Evolutionary conservation across 64 coral and sea anemone genomes (phyloP).

Genomic region (Montipora cactus): DNA sequence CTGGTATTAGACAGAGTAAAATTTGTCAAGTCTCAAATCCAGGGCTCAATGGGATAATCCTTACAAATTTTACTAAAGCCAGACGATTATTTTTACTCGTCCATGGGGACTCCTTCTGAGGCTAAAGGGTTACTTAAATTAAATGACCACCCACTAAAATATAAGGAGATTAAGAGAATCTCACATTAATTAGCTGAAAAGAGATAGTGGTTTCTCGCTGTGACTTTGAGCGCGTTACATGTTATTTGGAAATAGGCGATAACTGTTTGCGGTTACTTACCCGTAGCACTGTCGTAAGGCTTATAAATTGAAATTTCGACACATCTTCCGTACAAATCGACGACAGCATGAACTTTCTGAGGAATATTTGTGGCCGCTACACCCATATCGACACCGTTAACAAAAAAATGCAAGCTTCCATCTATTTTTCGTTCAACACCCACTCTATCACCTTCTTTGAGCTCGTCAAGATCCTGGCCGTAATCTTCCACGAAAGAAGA

Average conservation of each 20-base stretch:
- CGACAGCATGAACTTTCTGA: constrained; percentile 78
- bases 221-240: background rate
- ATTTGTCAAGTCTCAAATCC: too few relatives aligned
- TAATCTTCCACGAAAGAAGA: constrained; percentile 87
- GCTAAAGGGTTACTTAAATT: too few relatives aligned
- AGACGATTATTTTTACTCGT: too few relatives aligned
- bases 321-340: constrained; percentile 98
- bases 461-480: constrained; percentile 83
- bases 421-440: constrained; percentile 67
- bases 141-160: too few relatives aligned
- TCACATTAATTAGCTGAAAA: too few relatives aligned
- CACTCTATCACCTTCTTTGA: constrained; percentile 81
- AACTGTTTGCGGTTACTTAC: constrained; percentile 31
- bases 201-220: too few relatives aligned
- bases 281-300: constrained; percentile 41
- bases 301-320: constrained; percentile 86
- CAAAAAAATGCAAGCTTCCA: constrained; percentile 91
- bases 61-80: too few relatives aligned
- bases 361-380: constrained; percentile 86
- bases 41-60: too few relatives aligned
- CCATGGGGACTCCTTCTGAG: too few relatives aligned
- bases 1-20: too few relatives aligned
- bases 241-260: background rate
- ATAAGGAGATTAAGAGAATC: too few relatives aligned
- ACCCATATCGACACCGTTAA: constrained; percentile 92